Conservation (phyloP, 2,797 vertebrate species). For the Neomorphus geoffroyi region DNA sequence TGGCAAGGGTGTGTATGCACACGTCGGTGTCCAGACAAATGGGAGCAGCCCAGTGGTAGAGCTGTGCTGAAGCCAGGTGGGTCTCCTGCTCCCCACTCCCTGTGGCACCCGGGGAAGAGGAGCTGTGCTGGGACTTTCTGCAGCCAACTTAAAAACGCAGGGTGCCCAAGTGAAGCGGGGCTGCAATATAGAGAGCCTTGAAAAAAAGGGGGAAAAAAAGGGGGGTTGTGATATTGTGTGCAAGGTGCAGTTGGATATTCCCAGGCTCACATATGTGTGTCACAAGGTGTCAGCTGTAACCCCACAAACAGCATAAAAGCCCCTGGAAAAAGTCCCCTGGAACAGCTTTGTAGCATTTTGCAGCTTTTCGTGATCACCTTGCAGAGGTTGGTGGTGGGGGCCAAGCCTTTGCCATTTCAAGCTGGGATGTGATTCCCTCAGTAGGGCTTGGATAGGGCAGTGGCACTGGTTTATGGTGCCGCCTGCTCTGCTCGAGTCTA, state of each 20-base stretch:
- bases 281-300: not conserved
- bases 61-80: not conserved
- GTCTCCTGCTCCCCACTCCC: not conserved
- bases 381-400: not conserved
- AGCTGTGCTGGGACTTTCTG: not conserved
- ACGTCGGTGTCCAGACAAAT: constrained; percentile 15
- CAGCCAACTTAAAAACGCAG: not conserved
- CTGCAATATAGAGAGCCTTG: not conserved
- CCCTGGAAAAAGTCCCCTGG: not conserved
- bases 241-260: not conserved
- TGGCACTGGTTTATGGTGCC: not conserved
- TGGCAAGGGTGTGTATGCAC: constrained; percentile 31
- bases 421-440: not conserved
- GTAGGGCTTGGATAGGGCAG: not conserved
- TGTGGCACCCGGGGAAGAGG: not conserved
- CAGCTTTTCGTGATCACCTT: not conserved
- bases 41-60: not conserved
- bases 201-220: not conserved
- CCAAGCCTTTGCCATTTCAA: not conserved
- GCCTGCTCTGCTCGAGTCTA: not conserved
- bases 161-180: not conserved
- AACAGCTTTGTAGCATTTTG: not conserved
- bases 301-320: not conserved
- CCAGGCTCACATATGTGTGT: not conserved
- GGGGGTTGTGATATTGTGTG: not conserved